Percentiles rank a stretch among this genome's conserved stretches.
Conservation (phyloP, 2,797 vertebrate species). For the Darevskia mixta region DNA sequence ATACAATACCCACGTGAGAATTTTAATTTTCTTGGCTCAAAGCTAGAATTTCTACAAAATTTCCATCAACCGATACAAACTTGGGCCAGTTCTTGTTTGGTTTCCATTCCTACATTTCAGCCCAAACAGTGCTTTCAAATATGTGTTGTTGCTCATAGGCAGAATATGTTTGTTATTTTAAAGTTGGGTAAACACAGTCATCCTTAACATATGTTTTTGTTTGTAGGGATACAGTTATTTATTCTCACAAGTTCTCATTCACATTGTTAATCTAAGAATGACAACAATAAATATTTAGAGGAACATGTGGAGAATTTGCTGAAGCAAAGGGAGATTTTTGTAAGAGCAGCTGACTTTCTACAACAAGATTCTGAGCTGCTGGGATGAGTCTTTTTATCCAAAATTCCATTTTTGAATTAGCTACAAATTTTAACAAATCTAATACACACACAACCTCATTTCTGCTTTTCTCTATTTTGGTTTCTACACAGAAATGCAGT, state of each 20-base stretch:
- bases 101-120: not conserved
- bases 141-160: not conserved
- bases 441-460: conserved; percentile 5
- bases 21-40: not conserved
- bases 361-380: not conserved
- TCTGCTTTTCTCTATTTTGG: not conserved
- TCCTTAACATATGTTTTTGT: not conserved
- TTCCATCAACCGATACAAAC: not conserved
- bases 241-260: not conserved
- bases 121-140: not conserved
- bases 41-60: not conserved
- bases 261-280: not conserved
- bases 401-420: not conserved
- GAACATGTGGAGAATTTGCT: not conserved
- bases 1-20: not conserved
- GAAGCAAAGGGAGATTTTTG: not conserved
- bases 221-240: not conserved
- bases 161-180: not conserved
- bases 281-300: not conserved
- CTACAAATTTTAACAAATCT: not conserved
- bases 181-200: not conserved
- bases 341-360: not conserved
- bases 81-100: not conserved
- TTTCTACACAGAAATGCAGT: not conserved
- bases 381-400: not conserved